phyloP scores from a whole-genome alignment of 2,113 vertebrate genomes.

The Percina caprodes region DNA sequence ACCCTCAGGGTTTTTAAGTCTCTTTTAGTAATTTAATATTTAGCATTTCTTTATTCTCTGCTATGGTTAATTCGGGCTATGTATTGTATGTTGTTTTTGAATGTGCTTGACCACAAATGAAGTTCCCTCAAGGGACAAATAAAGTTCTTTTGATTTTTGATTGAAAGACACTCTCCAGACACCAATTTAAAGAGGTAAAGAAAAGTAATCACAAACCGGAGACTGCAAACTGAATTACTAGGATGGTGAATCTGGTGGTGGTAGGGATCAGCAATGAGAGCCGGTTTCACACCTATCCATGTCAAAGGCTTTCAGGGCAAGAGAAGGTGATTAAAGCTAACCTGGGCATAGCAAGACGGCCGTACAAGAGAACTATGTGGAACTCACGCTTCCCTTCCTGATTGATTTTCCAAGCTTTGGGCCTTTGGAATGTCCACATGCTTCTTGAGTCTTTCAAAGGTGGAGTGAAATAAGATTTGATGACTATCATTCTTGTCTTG shows the following conservation, averaged over 20 bases:
- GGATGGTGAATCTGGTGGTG: slow-evolving; percentile 63
- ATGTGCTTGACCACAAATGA: no score
- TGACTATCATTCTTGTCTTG: slow-evolving; percentile 34
- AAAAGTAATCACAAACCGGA: slow-evolving; percentile 78
- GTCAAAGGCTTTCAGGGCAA: slow-evolving; percentile 75
- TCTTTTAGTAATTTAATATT: no score
- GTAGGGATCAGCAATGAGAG: slow-evolving; percentile 65
- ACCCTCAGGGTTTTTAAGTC: no score
- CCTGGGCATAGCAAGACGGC: slow-evolving; percentile 63
- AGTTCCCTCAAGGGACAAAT: no score
- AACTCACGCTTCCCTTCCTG: slow-evolving; percentile 42
- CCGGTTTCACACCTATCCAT: slow-evolving; percentile 72
- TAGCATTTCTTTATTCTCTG: no score
- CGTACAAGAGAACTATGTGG: slow-evolving; percentile 47
- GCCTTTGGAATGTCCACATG: slow-evolving; percentile 53
- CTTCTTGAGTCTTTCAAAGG: slow-evolving; percentile 34
- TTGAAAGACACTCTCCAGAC: slow-evolving; percentile 52
- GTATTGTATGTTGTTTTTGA: no score
- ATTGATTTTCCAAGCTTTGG: slow-evolving; percentile 73
- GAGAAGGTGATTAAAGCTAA: slow-evolving; percentile 77
- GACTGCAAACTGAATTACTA: slow-evolving; percentile 76
- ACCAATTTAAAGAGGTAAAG: slow-evolving; percentile 75
- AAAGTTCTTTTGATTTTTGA: no score
- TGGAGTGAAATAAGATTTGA: slow-evolving; percentile 35
- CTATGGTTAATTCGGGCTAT: no score